Evolutionary conservation across 2,797 vertebrate genomes (phyloP).

Genomic region (Acanthornis magna): DNA sequence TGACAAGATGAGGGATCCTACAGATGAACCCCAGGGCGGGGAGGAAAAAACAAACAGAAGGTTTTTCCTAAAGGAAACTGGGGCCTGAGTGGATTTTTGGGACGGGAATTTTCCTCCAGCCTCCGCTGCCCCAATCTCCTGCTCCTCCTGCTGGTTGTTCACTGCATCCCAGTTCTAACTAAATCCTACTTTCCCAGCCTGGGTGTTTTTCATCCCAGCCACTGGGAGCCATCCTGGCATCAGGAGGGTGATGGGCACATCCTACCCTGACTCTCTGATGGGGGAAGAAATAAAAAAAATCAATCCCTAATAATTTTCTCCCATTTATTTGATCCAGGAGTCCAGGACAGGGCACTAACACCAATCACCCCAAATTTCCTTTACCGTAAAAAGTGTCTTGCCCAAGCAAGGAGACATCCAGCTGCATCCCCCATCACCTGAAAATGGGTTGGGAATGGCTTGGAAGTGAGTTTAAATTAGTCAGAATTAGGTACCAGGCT

Average conservation of each 20-base stretch:
- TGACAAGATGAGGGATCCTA: neutral
- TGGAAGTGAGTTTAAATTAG: neutral
- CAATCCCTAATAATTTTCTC: neutral
- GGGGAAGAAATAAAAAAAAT: neutral
- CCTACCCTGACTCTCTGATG: neutral
- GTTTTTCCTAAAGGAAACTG: neutral
- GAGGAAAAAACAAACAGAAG: fast-evolving
- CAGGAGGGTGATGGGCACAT: fast-evolving
- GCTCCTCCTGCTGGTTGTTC: slow-evolving; percentile 56
- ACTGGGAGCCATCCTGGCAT: neutral
- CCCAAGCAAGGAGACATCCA: neutral
- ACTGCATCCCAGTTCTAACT: neutral
- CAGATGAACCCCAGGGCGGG: fast-evolving
- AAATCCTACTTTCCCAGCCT: neutral
- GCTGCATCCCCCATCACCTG: neutral
- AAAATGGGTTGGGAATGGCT: neutral
- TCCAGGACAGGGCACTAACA: neutral
- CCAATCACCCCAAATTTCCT: neutral
- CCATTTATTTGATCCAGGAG: neutral
- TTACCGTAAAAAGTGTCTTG: fast-evolving
- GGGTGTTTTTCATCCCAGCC: neutral
- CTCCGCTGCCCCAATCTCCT: neutral
- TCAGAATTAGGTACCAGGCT: neutral
- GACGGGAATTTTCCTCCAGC: neutral
- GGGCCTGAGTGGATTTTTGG: neutral